Evolutionary conservation across 2,888 invertebrate genomes (phyloP), one percentile per base, ranked within the genome.

Genomic region (Trissonchulus sp.): DNA sequence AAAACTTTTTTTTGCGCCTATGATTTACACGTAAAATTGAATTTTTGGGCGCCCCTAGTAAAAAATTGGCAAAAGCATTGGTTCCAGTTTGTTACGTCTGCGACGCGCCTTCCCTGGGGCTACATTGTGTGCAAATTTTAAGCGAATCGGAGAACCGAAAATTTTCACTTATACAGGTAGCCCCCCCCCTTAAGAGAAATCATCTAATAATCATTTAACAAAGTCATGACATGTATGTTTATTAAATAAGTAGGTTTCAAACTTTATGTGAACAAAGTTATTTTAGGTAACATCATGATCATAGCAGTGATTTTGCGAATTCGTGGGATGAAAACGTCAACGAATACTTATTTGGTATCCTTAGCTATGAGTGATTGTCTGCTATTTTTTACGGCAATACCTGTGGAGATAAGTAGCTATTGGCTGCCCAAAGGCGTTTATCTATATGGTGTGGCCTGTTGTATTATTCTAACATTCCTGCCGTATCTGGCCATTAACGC

Each of bases 291-390:
- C 69, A 34, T 36, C n/a, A 74, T 75, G 75, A 72, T 75, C 2
- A 73, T 75, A n/a, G 8, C 35, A 2, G 75, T 75, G 15, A 48
- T 75, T 73, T 8, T 75, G 3, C 28, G 36, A 48, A 48, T 75
- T 18, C n/a, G 62, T 3, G 72, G 62, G 15, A 75, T 75, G 74
- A 33, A n/a, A 78, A 88, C 89, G 0, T 88, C 89, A 0, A 90
- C 90, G 68, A 90, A 90, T 83, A 89, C 89, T 82, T 90, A 90
- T 82, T 84, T 90, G 69, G 88, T 89, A 65, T 88, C 88, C 68
- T 81, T 89, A 77, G 89, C 89, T 0, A 82, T 89, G 15, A 89
- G 89, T 1, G 90, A 90, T 81, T 85, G 87, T 72, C 82, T 89
- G 72, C 88, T 89, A 1, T 86, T 90, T 34, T 79, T 89, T 3